phyloP scores from a whole-genome alignment of 37 sponge, comb jelly and placozoan species.

The Chondrosia reniformis region DNA sequence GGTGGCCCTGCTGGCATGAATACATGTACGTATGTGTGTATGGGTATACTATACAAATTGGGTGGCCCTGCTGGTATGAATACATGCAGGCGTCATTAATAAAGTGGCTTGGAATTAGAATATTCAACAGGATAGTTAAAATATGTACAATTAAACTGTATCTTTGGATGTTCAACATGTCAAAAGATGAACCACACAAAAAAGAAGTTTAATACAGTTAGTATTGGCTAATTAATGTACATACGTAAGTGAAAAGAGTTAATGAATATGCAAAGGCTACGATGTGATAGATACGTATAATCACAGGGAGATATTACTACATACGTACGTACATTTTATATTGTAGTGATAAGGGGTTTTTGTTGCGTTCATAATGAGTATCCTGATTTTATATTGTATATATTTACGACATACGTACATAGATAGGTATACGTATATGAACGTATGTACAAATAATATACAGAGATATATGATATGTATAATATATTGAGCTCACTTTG shows the following conservation, averaged over 20 bases:
- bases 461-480: neutral
- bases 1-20: neutral
- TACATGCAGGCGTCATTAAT: no score
- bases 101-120: no score
- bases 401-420: neutral
- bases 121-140: no score
- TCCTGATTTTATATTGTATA: neutral
- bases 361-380: no score
- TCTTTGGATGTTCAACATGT: no score
- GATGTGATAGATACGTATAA: no score
- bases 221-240: neutral
- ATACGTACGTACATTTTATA: neutral
- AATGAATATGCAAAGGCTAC: neutral
- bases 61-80: neutral
- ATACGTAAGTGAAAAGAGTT: neutral
- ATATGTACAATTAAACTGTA: no score
- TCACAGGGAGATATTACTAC: neutral
- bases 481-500: slow-evolving; percentile 36
- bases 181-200: no score
- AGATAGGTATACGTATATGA: neutral
- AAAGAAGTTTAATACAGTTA: no score
- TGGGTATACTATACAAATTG: neutral
- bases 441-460: neutral
- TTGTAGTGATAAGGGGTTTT: no score
- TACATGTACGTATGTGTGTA: neutral